These are phyloP conservation scores for Daktulosphaira vitifoliae DNA, from an alignment of 1,140 invertebrate species.

Conservation along the genomic window DNA sequence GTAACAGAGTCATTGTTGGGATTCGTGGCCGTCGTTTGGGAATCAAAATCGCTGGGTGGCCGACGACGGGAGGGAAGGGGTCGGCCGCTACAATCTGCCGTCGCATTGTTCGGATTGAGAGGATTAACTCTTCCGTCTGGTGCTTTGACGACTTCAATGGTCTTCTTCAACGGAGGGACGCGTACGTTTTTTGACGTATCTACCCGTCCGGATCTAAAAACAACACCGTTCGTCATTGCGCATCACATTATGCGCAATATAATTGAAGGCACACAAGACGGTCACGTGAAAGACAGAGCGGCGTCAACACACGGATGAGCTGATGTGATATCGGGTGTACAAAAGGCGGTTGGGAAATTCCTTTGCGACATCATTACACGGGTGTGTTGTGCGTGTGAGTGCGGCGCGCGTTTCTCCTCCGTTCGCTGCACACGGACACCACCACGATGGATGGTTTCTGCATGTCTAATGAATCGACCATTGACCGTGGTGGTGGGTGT, in stretches of 20 bases:
- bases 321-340: background rate
- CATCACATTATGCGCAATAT: background rate
- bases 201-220: conserved; percentile 28
- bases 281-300: background rate
- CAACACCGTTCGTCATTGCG: background rate
- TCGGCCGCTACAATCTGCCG: background rate
- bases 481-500: background rate
- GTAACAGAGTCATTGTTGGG: conserved; percentile 23
- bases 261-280: background rate
- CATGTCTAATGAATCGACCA: conserved; percentile 10
- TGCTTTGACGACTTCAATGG: background rate
- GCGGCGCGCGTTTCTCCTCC: conserved; percentile 8
- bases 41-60: conserved; percentile 21
- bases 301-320: background rate
- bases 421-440: background rate
- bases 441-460: conserved; percentile 8
- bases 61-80: conserved; percentile 9
- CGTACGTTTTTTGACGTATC: background rate
- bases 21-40: background rate
- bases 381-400: background rate
- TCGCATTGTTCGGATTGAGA: conserved; percentile 22
- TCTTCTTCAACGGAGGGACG: background rate
- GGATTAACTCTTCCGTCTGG: conserved; percentile 22
- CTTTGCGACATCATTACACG: too few species aligned
- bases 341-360: too few species aligned